Base-by-base conservation (phyloP, 2,888 invertebrate species). In the Hypomecis atomaria region DNA sequence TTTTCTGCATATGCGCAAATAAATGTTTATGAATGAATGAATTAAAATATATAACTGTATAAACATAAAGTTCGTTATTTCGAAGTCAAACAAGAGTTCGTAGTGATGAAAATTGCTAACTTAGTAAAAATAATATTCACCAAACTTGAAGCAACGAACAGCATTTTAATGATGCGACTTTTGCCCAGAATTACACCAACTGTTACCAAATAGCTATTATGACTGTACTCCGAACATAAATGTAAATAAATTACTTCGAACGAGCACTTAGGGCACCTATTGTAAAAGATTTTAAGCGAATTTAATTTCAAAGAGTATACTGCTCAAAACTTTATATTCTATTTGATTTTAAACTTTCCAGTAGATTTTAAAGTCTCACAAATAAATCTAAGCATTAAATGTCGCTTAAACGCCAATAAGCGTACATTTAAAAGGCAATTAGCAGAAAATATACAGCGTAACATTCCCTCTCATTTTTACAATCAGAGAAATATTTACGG, bases 251-350 rank as follows among this genome's bases (percentile, higher is more conserved):
- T 56, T 56, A 11, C 47, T 48, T 13, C 5, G 7, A 56, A 56
- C 56, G 56, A 48, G 9, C 55, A 45, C 38, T 56, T 47, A 33
- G 36, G 47, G 47, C 47, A 56, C 47, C 23, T 47, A 56, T 56
- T 47, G 23, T 47, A 40, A 47, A 56, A 56, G 38, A 56, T 56
- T 47, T 47, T 7, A 47, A 45, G 10, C 9, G 23, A 47, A 47
- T 47, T 56, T 56, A 56, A 38, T 47, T 56, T 13, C n/a, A 10
- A 55, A 43, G 34, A 5, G 33, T 34, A 49, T n/a, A 37, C 13
- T 5, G 11, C 13, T 50, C 7, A 50, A 11, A 13, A 9, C 49
- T n/a, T 13, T 38, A 40, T 23, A 38, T 52, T 11, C 9, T 40
- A 23, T 52, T 45, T 13, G 7, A 56, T 13, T 37, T 36, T 37